Evolutionary conservation across 2,888 invertebrate genomes (phyloP).

Genomic region (Drosophila pseudotalamancana): DNA sequence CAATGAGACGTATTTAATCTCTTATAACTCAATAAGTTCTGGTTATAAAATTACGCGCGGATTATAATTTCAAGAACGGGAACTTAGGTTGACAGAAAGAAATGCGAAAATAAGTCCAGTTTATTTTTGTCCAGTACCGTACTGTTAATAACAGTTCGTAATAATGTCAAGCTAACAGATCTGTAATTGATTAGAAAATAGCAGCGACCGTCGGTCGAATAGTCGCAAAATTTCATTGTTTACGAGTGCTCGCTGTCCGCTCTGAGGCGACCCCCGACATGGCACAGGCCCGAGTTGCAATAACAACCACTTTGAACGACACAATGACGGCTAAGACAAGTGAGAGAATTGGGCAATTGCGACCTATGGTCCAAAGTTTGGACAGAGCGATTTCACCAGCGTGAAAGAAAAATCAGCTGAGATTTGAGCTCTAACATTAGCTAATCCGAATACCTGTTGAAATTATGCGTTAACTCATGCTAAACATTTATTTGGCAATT

Average conservation of each 20-base stretch:
- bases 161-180: constrained; percentile 10
- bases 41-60: too few relatives aligned
- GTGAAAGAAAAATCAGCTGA: constrained; percentile 24
- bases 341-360: constrained; percentile 33
- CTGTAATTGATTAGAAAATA: constrained; percentile 7
- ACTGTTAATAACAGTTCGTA: constrained; percentile 2
- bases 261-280: constrained; percentile 36
- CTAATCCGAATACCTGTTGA: constrained; percentile 37
- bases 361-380: constrained; percentile 52
- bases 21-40: too few relatives aligned
- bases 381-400: constrained; percentile 18
- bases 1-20: too few relatives aligned
- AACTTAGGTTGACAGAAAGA: too few relatives aligned
- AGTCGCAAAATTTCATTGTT: constrained; percentile 29
- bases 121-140: not conserved
- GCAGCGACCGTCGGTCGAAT: not conserved
- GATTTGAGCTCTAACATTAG: constrained; percentile 17
- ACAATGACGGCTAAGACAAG: constrained; percentile 45
- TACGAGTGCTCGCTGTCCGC: constrained; percentile 5
- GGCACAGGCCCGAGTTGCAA: constrained; percentile 67
- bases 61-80: too few relatives aligned
- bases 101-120: not conserved
- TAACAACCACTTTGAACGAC: constrained; percentile 38
- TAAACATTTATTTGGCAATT: constrained; percentile 23
- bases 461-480: constrained; percentile 13